These are phyloP conservation scores for Cacatua alba DNA, from an alignment of 2,113 vertebrate genomes.

Conservation along the genomic window DNA sequence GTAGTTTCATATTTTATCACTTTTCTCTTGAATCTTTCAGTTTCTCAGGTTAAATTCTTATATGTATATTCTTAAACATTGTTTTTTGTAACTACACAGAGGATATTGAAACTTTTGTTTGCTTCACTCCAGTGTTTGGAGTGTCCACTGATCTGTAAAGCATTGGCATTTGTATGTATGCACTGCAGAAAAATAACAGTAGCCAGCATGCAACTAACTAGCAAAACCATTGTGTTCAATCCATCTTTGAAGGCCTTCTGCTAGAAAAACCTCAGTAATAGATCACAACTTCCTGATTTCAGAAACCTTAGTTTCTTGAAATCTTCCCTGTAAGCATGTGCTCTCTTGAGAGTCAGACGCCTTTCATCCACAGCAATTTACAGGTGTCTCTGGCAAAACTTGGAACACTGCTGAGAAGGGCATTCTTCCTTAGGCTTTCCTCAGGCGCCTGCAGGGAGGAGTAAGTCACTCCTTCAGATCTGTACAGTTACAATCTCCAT, in stretches of 20 bases:
- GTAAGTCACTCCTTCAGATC: background rate
- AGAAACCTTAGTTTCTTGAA: background rate
- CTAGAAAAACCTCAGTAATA: background rate
- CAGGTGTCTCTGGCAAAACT: background rate
- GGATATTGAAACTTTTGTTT: background rate
- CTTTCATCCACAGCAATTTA: background rate
- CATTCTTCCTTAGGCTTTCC: background rate
- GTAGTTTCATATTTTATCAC: background rate
- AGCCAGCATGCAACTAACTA: background rate
- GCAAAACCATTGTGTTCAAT: background rate
- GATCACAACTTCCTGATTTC: background rate
- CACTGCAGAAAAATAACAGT: background rate
- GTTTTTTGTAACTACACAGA: background rate
- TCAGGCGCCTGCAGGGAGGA: background rate
- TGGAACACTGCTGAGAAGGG: background rate
- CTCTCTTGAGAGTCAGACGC: background rate
- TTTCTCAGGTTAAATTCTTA: background rate
- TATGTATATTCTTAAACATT: background rate
- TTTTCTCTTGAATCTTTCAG: background rate
- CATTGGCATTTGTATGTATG: background rate
- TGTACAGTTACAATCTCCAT: background rate
- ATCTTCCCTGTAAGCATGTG: background rate
- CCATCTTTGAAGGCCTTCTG: background rate
- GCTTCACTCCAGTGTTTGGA: background rate
- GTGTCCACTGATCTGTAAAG: background rate